phyloP scores from a whole-genome alignment of 2,113 vertebrate species.

The Morone chrysops region DNA sequence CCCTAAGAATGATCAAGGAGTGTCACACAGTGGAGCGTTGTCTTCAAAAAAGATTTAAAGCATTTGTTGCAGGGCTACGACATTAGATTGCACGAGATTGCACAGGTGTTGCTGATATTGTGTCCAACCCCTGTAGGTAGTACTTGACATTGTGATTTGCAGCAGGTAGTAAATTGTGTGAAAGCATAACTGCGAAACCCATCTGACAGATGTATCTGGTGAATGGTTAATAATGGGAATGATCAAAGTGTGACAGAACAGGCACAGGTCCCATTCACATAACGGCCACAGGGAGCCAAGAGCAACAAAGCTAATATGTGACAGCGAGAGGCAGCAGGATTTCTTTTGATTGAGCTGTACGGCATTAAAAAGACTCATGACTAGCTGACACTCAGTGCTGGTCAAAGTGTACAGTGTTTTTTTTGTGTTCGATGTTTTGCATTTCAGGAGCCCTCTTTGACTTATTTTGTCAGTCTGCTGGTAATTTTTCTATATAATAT shows the following conservation, averaged over 20 bases:
- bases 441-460: background rate
- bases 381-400: background rate
- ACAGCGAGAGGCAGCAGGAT: constrained; percentile 48
- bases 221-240: constrained; percentile 46
- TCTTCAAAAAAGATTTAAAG: constrained; percentile 11
- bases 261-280: constrained; percentile 46
- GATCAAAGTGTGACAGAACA: constrained; percentile 65
- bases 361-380: constrained; percentile 19
- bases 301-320: constrained; percentile 45
- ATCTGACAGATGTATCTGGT: constrained; percentile 55
- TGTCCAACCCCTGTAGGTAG: constrained; percentile 40
- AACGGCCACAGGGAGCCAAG: constrained; percentile 47
- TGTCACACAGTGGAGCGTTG: background rate
- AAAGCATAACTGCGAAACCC: constrained; percentile 35
- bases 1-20: background rate
- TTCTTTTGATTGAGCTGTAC: constrained; percentile 42
- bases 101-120: constrained; percentile 41
- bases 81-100: constrained; percentile 27
- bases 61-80: constrained; percentile 11
- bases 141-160: constrained; percentile 38
- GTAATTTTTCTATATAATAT: background rate
- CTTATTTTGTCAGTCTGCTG: background rate
- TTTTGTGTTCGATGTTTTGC: background rate
- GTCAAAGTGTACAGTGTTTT: background rate
- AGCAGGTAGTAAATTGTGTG: constrained; percentile 38